Conservation (phyloP, 2,113 vertebrate genomes). For the Fulica atra region DNA sequence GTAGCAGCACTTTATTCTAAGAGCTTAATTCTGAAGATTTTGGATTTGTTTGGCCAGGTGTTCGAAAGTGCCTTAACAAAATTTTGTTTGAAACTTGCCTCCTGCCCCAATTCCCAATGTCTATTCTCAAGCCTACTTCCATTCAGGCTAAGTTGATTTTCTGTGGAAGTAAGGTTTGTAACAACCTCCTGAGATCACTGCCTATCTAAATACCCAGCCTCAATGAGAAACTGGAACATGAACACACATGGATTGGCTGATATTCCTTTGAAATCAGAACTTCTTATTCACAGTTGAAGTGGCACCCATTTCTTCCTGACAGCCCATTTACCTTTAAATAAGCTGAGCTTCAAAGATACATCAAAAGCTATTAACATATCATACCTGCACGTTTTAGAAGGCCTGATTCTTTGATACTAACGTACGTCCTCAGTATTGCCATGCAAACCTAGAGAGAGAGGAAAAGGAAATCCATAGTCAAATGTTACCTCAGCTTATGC, state of each 20-base stretch:
- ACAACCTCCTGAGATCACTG: neutral
- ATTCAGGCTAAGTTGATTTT: neutral
- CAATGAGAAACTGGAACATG: neutral
- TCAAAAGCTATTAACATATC: neutral
- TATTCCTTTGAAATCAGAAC: neutral
- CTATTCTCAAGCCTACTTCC: neutral
- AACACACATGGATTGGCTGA: neutral
- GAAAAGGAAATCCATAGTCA: neutral
- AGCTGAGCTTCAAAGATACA: neutral
- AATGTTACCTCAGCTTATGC: neutral
- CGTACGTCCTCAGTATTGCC: conserved; percentile 81
- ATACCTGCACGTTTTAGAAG: conserved; percentile 89
- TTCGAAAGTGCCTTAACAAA: neutral
- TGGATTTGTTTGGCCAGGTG: neutral
- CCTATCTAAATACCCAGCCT: neutral
- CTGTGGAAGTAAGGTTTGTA: neutral
- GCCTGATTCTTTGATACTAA: conserved; percentile 65
- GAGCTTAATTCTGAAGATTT: neutral
- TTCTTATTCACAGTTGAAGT: neutral
- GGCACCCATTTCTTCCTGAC: neutral
- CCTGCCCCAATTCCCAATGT: neutral
- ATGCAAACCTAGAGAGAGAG: conserved; percentile 82
- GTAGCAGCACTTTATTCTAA: neutral
- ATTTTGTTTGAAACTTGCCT: neutral
- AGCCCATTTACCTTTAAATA: neutral